These are phyloP conservation scores for Sternotherus odoratus DNA, from an alignment of 2,797 vertebrate genomes.

Conservation along the genomic window DNA sequence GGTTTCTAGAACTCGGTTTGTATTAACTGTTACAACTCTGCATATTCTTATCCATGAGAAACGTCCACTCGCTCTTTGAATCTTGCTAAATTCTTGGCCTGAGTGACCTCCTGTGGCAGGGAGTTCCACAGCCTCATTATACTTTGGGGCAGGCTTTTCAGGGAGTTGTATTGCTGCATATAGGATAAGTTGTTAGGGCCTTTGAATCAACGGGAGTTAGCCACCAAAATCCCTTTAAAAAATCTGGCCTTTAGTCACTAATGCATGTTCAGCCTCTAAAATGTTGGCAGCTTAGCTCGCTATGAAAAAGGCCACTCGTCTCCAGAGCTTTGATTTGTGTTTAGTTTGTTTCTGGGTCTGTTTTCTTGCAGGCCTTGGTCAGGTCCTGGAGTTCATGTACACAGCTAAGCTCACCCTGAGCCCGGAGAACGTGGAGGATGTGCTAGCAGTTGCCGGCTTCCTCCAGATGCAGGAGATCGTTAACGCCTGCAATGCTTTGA, in stretches of 20 bases:
- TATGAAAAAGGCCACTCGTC: neutral
- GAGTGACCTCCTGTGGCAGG: neutral
- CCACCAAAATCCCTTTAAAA: neutral
- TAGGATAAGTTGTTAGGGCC: neutral
- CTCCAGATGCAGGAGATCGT: conserved; percentile 96
- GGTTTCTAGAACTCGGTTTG: neutral
- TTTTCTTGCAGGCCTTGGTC: conserved; percentile 89
- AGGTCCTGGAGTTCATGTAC: conserved; percentile 98
- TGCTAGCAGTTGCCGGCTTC: conserved; percentile 93
- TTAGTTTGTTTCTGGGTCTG: neutral
- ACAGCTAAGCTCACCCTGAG: conserved; percentile 92
- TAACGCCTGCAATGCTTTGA: conserved; percentile 92
- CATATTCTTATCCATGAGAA: neutral
- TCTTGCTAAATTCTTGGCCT: neutral
- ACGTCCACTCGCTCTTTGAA: neutral
- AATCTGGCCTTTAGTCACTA: neutral
- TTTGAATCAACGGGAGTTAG: neutral
- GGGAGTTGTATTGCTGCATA: fast-evolving
- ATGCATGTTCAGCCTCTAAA: fast-evolving
- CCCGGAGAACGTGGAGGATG: conserved; percentile 92
- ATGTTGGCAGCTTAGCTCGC: neutral
- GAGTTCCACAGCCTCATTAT: neutral
- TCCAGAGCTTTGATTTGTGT: neutral
- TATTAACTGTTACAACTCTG: neutral
- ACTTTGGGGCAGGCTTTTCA: neutral